Base-by-base conservation (phyloP, 2,888 invertebrate genomes). In the Busseola fusca region DNA sequence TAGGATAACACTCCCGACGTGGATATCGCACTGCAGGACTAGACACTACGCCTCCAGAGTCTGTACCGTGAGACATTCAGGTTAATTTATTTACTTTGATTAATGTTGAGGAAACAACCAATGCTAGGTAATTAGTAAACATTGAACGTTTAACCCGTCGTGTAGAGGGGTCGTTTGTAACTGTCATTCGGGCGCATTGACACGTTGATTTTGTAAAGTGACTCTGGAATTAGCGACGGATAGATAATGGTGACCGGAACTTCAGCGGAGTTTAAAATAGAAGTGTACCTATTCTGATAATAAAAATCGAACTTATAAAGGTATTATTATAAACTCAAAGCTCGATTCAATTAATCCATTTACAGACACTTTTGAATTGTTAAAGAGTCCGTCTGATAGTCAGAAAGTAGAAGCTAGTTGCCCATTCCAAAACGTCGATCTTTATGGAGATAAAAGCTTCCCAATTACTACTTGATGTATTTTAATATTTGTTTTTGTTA, bases 201-300 rank as follows among this genome's bases (percentile, higher is more conserved):
- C 78, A 67, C 66, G 42, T 76, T 65, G 81, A 81, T 67, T 81
- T 66, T 67, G 65, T 69, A 58, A 81, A 81, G 66, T 69, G 72
- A 58, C 63, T 64, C 67, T 50, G 48, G 56, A 66, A 76, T 69
- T 68, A 64, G 7, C 42, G 34, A 40, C 4, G 40, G 58, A 56
- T 34, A 7, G 42, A 45, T 74, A 74, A 58, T 54, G 21, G 62
- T 30, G 34, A 34, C 12, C 12, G 30, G n/a, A 56, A 62, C 21
- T 54, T 69, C 0, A n/a, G 48, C n/a, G 48, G 48, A 48, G 48
- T n/a, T 48, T 10, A 48, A 48, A 48, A n/a, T 30, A 18, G 2
- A 42, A 67, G 12, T n/a, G 1, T n/a, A n/a, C n/a, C n/a, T n/a
- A 10, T 30, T 18, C 14, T 6, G 9, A 25, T 0, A 62, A n/a